These are phyloP conservation scores for Pollimyrus isidori DNA, from an alignment of 2,113 vertebrate genomes.

Conservation along the genomic window DNA sequence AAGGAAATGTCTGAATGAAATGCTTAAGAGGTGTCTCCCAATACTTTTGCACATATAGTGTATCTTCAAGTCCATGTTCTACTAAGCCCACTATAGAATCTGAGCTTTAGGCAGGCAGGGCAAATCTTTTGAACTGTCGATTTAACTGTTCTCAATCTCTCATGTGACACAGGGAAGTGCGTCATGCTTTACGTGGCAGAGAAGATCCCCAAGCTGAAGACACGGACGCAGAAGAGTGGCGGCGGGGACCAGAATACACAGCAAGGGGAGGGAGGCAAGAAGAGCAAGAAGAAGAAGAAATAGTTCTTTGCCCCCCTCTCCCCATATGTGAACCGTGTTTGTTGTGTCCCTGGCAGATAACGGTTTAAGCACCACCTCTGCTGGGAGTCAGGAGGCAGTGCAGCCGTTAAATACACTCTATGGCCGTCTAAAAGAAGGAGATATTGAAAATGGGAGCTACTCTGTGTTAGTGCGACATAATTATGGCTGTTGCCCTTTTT, in stretches of 20 bases:
- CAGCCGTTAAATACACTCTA: background rate
- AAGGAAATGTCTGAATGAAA: background rate
- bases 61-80: background rate
- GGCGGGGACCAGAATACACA: slow-evolving; percentile 74
- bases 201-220: slow-evolving; percentile 96
- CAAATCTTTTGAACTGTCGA: background rate
- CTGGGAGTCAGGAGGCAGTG: background rate
- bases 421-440: background rate
- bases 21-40: background rate
- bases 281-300: slow-evolving; percentile 98
- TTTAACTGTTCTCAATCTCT: background rate
- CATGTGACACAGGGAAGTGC: slow-evolving; percentile 68
- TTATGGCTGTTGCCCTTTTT: background rate
- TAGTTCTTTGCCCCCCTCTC: slow-evolving; percentile 25
- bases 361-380: background rate
- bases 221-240: slow-evolving; percentile 83
- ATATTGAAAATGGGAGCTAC: background rate
- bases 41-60: background rate
- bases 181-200: slow-evolving; percentile 90
- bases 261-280: slow-evolving; percentile 87
- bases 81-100: background rate
- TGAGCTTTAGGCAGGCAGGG: background rate
- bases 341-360: background rate
- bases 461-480: background rate
- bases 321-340: background rate